Evolutionary conservation across 2,888 invertebrate genomes (phyloP).

Genomic region (Agrotis puta): DNA sequence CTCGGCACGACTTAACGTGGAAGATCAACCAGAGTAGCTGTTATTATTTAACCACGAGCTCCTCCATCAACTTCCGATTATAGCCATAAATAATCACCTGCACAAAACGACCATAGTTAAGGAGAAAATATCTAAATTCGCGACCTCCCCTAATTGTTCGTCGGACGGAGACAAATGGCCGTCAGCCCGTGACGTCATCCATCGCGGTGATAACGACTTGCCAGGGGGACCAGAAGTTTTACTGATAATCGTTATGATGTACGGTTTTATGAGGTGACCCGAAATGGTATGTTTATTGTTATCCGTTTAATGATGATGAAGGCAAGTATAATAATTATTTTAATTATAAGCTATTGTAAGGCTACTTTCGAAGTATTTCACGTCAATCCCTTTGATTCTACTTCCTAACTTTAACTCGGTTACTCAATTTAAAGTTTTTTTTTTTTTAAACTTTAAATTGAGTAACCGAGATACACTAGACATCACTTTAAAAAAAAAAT

Average conservation of each 20-base stretch:
- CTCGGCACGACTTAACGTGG: too few species aligned
- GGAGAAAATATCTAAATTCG: slow-evolving; percentile 51
- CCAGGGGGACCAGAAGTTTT: slow-evolving; percentile 51
- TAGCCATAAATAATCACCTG: slow-evolving; percentile 34
- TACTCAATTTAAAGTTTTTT: too few species aligned
- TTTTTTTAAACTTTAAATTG: too few species aligned
- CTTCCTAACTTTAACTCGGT: too few species aligned
- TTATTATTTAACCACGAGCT: too few species aligned
- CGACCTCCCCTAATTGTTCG: slow-evolving; percentile 60
- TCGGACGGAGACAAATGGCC: slow-evolving; percentile 62
- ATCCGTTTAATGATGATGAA: background rate
- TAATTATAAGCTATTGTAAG: background rate
- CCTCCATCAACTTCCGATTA: background rate
- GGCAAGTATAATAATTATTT: background rate
- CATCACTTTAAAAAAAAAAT: too few species aligned
- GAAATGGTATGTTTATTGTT: slow-evolving; percentile 8
- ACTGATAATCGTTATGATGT: slow-evolving; percentile 35
- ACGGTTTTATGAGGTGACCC: slow-evolving; percentile 9
- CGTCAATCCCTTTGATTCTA: too few species aligned
- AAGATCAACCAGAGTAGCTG: too few species aligned
- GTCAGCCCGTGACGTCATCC: slow-evolving; percentile 54
- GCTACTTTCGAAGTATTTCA: too few species aligned
- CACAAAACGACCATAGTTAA: background rate
- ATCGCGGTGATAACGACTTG: slow-evolving; percentile 52
- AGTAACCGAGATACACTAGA: too few species aligned